Evolutionary conservation across 2,113 vertebrate genomes (phyloP).

Genomic region (Ptychochromis oligacanthus): DNA sequence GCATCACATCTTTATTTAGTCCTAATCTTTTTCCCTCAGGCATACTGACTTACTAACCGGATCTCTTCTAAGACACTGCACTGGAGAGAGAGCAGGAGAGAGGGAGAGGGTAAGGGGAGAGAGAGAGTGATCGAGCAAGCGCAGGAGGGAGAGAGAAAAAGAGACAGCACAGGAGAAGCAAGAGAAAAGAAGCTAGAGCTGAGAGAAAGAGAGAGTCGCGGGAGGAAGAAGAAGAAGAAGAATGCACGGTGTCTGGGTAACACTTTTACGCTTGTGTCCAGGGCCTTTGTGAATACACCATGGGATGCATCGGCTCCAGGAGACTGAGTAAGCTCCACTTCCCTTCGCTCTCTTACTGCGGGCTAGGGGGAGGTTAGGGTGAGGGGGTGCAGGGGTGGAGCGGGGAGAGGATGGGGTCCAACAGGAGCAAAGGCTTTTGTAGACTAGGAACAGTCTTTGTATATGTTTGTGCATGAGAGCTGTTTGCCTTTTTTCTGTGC

Average conservation of each 20-base stretch:
- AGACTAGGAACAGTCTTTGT: slow-evolving; percentile 24
- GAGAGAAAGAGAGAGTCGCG: slow-evolving; percentile 66
- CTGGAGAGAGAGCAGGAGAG: slow-evolving; percentile 56
- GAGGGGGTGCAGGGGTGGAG: neutral
- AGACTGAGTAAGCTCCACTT: slow-evolving; percentile 81
- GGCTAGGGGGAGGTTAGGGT: slow-evolving; percentile 35
- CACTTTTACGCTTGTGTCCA: slow-evolving; percentile 83
- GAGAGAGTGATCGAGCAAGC: slow-evolving; percentile 41
- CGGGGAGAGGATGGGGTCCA: slow-evolving; percentile 49
- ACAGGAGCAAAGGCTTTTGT: slow-evolving; percentile 42
- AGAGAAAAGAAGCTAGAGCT: slow-evolving; percentile 60
- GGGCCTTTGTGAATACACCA: slow-evolving; percentile 86
- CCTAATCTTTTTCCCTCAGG: slow-evolving; percentile 62
- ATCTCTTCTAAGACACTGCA: slow-evolving; percentile 79
- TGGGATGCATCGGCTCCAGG: slow-evolving; percentile 87
- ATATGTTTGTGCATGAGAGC: slow-evolving; percentile 6
- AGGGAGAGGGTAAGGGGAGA: slow-evolving; percentile 34
- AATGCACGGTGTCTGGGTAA: slow-evolving; percentile 81
- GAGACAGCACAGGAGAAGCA: slow-evolving; percentile 45
- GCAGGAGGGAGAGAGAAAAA: slow-evolving; percentile 65
- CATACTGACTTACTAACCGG: slow-evolving; percentile 79
- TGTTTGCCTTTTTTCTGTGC: slow-evolving; percentile 20
- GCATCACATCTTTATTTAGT: slow-evolving; percentile 65
- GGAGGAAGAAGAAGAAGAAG: slow-evolving; percentile 79
- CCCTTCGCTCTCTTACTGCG: slow-evolving; percentile 54